Evolutionary conservation across 1,140 invertebrate species (phyloP), one percentile per base, ranked within the genome.

Genomic region (Hypothenemus hampei): DNA sequence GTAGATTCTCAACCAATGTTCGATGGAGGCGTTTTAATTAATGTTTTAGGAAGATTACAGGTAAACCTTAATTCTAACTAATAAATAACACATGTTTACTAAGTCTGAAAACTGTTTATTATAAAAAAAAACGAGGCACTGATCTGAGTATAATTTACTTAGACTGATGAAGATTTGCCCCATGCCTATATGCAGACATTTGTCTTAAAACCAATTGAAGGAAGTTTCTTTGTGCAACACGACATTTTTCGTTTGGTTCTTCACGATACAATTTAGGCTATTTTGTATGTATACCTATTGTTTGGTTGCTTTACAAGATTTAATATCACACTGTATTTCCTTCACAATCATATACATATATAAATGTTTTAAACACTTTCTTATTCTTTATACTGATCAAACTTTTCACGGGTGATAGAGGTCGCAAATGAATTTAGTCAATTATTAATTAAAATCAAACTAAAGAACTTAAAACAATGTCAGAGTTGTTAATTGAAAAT

Each of bases 1-100:
- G 84, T 95, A 36, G 93, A 97, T 72, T 92, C 88, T 53, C 93
- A 96, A 74, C 93, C 93, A 31, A 96, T 91, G 81, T 93, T 92
- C 68, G 93, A 96, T 77, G 93, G 93, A 35, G 92, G 93, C 51
- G 86, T 97, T 57, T 73, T 96, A 70, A 92, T 96, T 60, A 91
- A 90, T 78, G 93, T 96, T 26, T 77, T 96, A 56, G 93, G 93
- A 65, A 86, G 92, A 76, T 77, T 97, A 66, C 87, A 96, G 85
- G 92, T 94, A 78, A 78, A 69, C 72, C 29, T 11, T 19, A 19
- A 22, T 16, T 8, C 13, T 20, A 18, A 11, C 19, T n/a, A n/a
- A n/a, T n/a, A 11, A 31, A 31, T 11, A 31, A 31, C 26, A 11
- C 3, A 31, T 11, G 3, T 31, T 8, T 3, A 31, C 8, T 31